Base-by-base conservation (phyloP, 2,113 vertebrate species). In the human (Homo sapiens) region DNA sequence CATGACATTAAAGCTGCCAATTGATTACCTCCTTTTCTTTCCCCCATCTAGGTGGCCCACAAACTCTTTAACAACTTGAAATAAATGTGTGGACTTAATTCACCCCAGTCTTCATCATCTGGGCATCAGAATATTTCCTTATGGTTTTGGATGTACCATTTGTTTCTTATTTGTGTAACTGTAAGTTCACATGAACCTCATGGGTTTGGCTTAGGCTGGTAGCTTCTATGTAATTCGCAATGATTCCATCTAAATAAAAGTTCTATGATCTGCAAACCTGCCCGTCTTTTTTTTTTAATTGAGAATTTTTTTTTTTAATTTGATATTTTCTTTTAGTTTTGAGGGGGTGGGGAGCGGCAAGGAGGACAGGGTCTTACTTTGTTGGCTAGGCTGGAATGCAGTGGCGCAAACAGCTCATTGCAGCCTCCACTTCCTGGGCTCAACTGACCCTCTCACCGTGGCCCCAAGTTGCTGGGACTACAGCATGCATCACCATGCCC, bases 61-160 rank as follows among this genome's bases (percentile, higher is more conserved):
- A 98, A 98, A 92, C 98, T 99, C 68, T 99, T 99, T 20, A 98
- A 92, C 83, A 98, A 96, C 89, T 94, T 99, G 98, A 99, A 99
- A 95, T 99, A 98, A 98, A 97, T 52, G 0, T 86, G 55, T 68
- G 35, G 18, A 81, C 50, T 66, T 13, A 89, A 89, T 75, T 95
- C 14, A 79, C 95, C 81, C 35, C 93, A 85, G 76, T 84, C 97
- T 97, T 96, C 70, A 70, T 92, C 83, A 64, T 35, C 50, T 52
- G 86, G 68, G 61, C 59, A 85, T 82, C 73, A 68, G 80, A 90
- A 88, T 95, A 78, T 75, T 90, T 90, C 40, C 85, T 89, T 61
- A 68, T 93, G 76, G 43, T 93, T 96, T 89, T 96, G 76, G 94
- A 90, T 3, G 50, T 85, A 70, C 25, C 66, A 52, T 93, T 96